Evolutionary conservation across 2,888 invertebrate genomes (phyloP), one percentile per base, ranked within the genome.

Genomic region (Andricus quercusramuli): DNA sequence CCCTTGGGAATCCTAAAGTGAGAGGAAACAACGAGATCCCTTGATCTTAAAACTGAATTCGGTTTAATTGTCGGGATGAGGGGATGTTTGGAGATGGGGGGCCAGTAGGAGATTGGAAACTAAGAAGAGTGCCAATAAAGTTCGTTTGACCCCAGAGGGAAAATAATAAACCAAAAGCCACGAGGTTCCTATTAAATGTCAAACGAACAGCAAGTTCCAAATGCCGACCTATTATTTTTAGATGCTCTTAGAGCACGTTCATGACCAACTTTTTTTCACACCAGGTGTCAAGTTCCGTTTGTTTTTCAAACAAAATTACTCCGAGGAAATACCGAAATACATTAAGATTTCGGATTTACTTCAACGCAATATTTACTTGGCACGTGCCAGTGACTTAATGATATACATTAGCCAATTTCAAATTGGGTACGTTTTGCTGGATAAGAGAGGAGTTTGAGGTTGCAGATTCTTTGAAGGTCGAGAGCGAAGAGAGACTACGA

Each of bases 181-280:
- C 78, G 29, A 29, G 62, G 74, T 6, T 70, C 22, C 29, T 74
- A n/a, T 82, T 87, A 90, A 91, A 91, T 91, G 90, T 91, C 91
- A 90, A 88, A 90, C 86, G 85, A 85, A 86, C 87, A 85, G 79
- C 83, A 83, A 80, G 82, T 86, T 88, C 83, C 83, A 88, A 90
- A 89, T 88, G 89, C 89, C 90, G 85, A 88, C 83, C 80, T 80
- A 86, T 86, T 90, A 91, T 90, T 90, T 91, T 90, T 90, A 89
- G 88, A 84, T 80, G 78, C 85, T 82, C 82, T 83, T 85, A 80
- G 80, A 80, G 85, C 83, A 86, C 85, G 87, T 88, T 91, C 87
- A 89, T 88, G 89, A 89, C 85, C 86, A 86, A 67, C 22, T 41
- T 67, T 67, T 25, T 47, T 44, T 47, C 25, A 29, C 20, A 70